These are phyloP conservation scores for Cinara cedri DNA, from an alignment of 2,888 invertebrate genomes.

Conservation along the genomic window DNA sequence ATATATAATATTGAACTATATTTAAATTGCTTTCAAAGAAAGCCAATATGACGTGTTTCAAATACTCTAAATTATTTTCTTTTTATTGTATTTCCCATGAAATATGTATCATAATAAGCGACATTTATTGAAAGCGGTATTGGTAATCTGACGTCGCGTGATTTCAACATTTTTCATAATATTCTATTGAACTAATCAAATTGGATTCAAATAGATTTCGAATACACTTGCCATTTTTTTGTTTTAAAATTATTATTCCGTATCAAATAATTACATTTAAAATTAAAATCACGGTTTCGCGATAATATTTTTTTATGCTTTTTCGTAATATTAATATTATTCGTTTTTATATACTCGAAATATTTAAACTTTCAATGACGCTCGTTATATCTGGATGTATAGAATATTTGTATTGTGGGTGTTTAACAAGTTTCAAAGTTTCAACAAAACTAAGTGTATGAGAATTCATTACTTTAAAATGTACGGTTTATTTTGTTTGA, in stretches of 20 bases:
- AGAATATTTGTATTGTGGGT: too few species aligned
- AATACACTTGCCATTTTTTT: not conserved
- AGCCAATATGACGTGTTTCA: slow-evolving; percentile 1
- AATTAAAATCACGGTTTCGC: not conserved
- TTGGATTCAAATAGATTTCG: slow-evolving; percentile 7
- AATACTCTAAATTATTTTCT: slow-evolving; percentile 45
- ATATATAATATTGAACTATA: too few species aligned
- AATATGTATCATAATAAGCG: slow-evolving; percentile 30
- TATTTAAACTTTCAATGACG: too few species aligned
- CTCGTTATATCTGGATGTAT: too few species aligned
- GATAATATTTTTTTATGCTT: too few species aligned
- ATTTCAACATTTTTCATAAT: slow-evolving; percentile 13
- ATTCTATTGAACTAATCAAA: slow-evolving; percentile 32
- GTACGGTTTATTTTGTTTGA: too few species aligned
- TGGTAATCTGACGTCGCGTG: slow-evolving; percentile 27
- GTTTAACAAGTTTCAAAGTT: too few species aligned
- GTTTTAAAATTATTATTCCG: not conserved
- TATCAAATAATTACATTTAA: not conserved
- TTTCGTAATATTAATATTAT: too few species aligned
- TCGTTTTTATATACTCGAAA: too few species aligned
- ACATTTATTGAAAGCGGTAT: slow-evolving; percentile 39
- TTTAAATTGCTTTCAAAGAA: not conserved
- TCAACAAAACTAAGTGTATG: too few species aligned
- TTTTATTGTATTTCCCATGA: slow-evolving; percentile 33
- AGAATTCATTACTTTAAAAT: too few species aligned